Conservation (phyloP, 2,113 vertebrate genomes). For the Stictonetta naevosa region DNA sequence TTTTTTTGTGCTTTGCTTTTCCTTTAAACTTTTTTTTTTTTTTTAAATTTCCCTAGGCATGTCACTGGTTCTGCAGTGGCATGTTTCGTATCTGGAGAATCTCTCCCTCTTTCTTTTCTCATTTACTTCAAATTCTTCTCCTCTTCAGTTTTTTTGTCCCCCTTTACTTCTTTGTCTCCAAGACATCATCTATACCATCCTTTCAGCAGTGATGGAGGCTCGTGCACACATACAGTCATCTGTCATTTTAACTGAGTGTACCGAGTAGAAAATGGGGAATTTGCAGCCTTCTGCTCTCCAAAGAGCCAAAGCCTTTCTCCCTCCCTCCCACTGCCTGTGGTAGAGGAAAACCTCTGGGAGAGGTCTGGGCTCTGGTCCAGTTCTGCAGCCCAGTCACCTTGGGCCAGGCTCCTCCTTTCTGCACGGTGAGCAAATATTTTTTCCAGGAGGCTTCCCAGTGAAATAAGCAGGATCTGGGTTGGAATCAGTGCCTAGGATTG, state of each 20-base stretch:
- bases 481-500: neutral
- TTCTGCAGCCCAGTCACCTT: conserved; percentile 42
- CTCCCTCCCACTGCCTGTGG: neutral
- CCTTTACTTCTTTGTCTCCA: neutral
- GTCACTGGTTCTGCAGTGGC: neutral
- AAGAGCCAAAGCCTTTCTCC: neutral
- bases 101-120: neutral
- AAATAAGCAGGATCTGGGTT: neutral
- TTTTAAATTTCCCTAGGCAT: neutral
- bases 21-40: neutral
- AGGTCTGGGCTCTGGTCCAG: conserved; percentile 42
- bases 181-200: neutral
- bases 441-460: neutral
- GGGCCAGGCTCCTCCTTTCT: conserved; percentile 3
- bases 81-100: neutral
- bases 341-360: conserved; percentile 18
- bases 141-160: neutral
- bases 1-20: conserved; percentile 15
- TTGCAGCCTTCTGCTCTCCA: conserved; percentile 51
- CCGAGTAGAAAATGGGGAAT: conserved; percentile 25
- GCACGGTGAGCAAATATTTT: neutral
- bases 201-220: neutral
- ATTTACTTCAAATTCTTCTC: neutral
- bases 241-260: neutral
- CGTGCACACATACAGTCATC: neutral